A percentile compares a stretch with the other conserved stretches of the same genome.
Evolutionary conservation across 2,888 invertebrate genomes (phyloP).

Genomic region (Lordiphosa fenestrarum): DNA sequence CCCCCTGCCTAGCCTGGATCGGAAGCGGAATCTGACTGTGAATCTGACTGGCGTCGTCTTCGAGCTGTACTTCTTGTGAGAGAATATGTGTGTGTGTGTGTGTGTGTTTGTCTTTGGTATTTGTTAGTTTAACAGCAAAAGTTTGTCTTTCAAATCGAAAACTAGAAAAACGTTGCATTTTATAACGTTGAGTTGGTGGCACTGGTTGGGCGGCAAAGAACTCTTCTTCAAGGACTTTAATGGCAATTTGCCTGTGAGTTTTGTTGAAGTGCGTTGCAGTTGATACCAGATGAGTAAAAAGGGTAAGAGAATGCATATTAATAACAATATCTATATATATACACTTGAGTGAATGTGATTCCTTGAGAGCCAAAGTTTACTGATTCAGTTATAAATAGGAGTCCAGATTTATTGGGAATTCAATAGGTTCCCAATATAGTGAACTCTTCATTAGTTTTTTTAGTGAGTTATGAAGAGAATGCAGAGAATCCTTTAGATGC

Average conservation of each 20-base stretch:
- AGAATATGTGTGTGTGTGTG: conserved; percentile 23
- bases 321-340: not conserved
- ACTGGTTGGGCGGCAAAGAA: conserved; percentile 17
- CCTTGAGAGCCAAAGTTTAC: too few species aligned
- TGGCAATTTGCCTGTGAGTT: conserved; percentile 48
- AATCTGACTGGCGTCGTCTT: conserved; percentile 44
- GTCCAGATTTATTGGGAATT: too few species aligned
- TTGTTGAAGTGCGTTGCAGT: conserved; percentile 2
- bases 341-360: not conserved
- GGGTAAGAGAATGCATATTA: not conserved
- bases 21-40: conserved; percentile 28
- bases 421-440: too few species aligned
- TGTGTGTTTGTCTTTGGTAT: conserved; percentile 37
- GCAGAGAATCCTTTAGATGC: too few species aligned
- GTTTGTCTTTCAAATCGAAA: conserved; percentile 74
- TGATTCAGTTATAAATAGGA: too few species aligned
- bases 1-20: conserved; percentile 9
- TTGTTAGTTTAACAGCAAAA: conserved; percentile 76
- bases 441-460: too few species aligned
- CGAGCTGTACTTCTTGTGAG: conserved; percentile 5
- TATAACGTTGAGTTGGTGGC: conserved; percentile 34
- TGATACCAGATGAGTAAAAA: not conserved
- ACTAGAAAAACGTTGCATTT: conserved; percentile 67
- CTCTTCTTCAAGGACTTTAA: conserved; percentile 68
- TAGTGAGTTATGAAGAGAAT: too few species aligned